Conservation (phyloP, 2,797 vertebrate genomes). For the Phylloscopus collybita region DNA sequence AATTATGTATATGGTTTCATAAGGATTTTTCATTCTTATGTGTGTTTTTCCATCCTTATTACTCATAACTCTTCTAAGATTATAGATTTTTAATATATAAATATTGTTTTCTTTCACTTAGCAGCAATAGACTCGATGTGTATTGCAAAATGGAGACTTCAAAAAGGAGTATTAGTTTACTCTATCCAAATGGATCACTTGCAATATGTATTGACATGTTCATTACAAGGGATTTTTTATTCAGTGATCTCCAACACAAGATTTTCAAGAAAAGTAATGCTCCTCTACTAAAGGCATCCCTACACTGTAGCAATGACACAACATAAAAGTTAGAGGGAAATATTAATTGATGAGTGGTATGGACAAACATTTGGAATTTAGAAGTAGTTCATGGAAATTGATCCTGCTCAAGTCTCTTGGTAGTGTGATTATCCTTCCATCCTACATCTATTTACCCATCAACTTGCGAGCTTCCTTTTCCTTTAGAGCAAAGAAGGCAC, state of each 20-base stretch:
- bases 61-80: neutral
- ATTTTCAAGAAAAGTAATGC: slow-evolving; percentile 23
- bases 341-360: neutral
- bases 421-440: neutral
- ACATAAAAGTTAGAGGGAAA: slow-evolving; percentile 19
- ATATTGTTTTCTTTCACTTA: slow-evolving; percentile 61
- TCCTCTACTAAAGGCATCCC: neutral
- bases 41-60: neutral
- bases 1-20: neutral
- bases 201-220: slow-evolving; percentile 25
- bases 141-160: slow-evolving; percentile 30
- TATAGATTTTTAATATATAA: slow-evolving; percentile 29
- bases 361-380: slow-evolving; percentile 34
- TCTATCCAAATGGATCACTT: slow-evolving; percentile 37
- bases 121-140: slow-evolving; percentile 16
- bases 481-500: neutral
- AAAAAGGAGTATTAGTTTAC: slow-evolving; percentile 51
- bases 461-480: neutral
- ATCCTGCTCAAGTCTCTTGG: neutral
- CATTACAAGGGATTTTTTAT: slow-evolving; percentile 10
- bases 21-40: neutral
- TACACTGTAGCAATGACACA: neutral
- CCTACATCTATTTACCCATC: neutral
- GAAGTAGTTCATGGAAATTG: neutral
- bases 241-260: slow-evolving; percentile 15